These are phyloP conservation scores for Colinus virginianus DNA, from an alignment of 2,113 vertebrate species.

Conservation along the genomic window DNA sequence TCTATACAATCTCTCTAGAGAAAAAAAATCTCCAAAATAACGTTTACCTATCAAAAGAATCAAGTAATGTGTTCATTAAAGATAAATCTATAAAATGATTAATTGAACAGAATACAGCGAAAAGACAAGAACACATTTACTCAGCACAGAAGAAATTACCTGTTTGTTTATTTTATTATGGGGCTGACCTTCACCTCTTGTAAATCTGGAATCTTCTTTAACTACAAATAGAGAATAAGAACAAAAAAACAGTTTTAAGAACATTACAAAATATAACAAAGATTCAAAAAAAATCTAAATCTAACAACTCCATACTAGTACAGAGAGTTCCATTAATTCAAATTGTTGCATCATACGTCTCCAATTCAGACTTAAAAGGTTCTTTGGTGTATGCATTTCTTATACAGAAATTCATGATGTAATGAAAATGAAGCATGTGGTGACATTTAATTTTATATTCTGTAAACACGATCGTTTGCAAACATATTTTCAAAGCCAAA, in stretches of 20 bases:
- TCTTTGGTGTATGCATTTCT: background rate
- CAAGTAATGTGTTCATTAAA: background rate
- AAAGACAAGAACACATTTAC: background rate
- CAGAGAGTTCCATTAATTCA: background rate
- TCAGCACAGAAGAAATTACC: slow-evolving; percentile 66
- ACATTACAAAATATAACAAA: background rate
- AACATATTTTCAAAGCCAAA: background rate
- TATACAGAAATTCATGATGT: background rate
- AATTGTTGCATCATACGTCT: background rate
- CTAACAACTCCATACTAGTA: background rate
- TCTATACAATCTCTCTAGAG: background rate
- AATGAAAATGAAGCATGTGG: background rate
- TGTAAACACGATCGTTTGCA: background rate
- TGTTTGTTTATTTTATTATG: slow-evolving; percentile 77
- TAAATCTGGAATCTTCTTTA: slow-evolving; percentile 80
- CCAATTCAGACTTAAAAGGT: background rate
- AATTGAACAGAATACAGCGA: background rate
- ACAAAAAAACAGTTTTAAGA: background rate
- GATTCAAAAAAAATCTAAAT: background rate
- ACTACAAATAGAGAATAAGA: slow-evolving; percentile 62
- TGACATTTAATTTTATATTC: background rate
- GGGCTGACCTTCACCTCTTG: slow-evolving; percentile 72
- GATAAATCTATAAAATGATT: background rate
- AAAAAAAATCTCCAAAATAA: background rate
- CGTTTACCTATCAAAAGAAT: background rate